A percentile compares a stretch with the other conserved stretches of the same genome.
Evolutionary conservation across 2,888 invertebrate genomes (phyloP).

Genomic region (Orgyia antiqua): DNA sequence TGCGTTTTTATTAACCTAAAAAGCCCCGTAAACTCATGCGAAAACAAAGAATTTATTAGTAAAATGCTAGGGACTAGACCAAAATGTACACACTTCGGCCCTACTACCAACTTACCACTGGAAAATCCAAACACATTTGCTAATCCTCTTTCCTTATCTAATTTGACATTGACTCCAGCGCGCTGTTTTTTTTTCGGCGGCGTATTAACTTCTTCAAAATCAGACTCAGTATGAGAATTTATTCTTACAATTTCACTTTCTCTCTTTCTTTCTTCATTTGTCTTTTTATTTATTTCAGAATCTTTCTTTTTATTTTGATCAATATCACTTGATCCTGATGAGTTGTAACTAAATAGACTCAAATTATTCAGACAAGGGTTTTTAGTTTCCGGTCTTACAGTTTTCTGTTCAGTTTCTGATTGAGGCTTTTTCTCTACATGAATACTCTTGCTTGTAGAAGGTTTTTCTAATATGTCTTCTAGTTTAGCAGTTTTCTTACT

Average conservation of each 20-base stretch:
- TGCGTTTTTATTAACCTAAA: not conserved
- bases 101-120: conserved; percentile 51
- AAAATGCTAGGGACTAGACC: too few relatives aligned
- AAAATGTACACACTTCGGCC: too few relatives aligned
- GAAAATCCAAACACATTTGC: conserved; percentile 59
- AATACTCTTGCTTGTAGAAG: conserved; percentile 14
- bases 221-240: conserved; percentile 44
- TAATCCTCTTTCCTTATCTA: conserved; percentile 41
- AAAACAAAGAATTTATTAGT: too few relatives aligned
- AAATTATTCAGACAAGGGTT: conserved; percentile 59
- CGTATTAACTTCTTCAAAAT: conserved; percentile 14
- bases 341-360: conserved; percentile 45
- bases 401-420: conserved; percentile 1
- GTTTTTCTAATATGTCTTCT: conserved; percentile 7
- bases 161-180: conserved; percentile 17
- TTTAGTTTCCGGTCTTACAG: conserved; percentile 8
- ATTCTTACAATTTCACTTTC: conserved; percentile 32
- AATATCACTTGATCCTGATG: conserved; percentile 38
- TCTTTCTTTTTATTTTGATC: conserved; percentile 17
- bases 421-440: conserved; percentile 1
- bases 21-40: too few relatives aligned
- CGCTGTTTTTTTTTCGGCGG: conserved; percentile 12
- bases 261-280: not conserved
- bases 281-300: conserved; percentile 1
- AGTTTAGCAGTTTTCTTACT: conserved; percentile 5